These are phyloP conservation scores for Hepsetus odoe DNA, from an alignment of 2,113 vertebrate genomes.

Conservation along the genomic window DNA sequence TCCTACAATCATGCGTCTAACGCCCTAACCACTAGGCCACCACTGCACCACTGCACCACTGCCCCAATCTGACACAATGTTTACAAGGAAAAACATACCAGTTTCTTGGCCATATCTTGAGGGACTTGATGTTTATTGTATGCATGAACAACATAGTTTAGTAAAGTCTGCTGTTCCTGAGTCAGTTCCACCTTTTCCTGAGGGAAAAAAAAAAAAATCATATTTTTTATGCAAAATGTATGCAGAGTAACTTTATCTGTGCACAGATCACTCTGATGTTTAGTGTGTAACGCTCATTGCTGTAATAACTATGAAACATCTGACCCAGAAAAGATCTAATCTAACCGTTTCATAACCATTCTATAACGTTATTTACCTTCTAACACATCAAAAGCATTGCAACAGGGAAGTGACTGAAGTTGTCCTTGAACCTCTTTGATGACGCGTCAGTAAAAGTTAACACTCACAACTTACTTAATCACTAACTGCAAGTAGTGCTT, in stretches of 20 bases:
- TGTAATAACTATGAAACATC: background rate
- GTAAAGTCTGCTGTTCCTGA: conserved; percentile 84
- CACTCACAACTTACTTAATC: background rate
- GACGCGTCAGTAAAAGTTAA: conserved; percentile 32
- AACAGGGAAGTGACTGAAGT: background rate
- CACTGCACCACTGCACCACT: too few relatives aligned
- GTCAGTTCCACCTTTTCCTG: conserved; percentile 90
- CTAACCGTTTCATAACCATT: conserved; percentile 8
- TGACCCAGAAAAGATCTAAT: background rate
- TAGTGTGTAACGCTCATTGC: background rate
- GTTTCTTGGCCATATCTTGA: conserved; percentile 90
- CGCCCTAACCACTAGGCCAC: too few relatives aligned
- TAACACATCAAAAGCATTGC: background rate
- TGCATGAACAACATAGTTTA: conserved; percentile 88
- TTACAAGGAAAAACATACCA: conserved; percentile 75
- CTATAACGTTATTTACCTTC: background rate
- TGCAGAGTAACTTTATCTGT: background rate
- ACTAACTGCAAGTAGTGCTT: conserved; percentile 11
- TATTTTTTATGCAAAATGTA: conserved; percentile 9
- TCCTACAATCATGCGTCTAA: too few relatives aligned
- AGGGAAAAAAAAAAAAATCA: conserved; percentile 69
- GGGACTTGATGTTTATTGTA: conserved; percentile 92
- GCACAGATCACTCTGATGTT: too few relatives aligned
- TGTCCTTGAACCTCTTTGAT: conserved; percentile 20
- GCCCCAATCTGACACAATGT: background rate